phyloP scores from a whole-genome alignment of 2,888 invertebrate genomes.

The Endomychus coccineus region DNA sequence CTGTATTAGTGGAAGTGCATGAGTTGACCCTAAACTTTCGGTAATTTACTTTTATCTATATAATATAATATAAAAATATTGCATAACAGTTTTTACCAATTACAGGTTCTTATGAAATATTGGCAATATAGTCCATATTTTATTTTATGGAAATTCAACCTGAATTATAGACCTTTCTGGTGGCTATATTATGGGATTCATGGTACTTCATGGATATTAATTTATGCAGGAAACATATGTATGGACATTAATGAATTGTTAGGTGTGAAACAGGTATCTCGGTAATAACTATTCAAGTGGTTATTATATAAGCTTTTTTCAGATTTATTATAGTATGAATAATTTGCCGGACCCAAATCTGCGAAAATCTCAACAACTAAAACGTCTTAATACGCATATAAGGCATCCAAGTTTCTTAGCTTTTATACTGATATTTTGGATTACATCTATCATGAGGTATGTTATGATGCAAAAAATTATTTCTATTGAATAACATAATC shows the following conservation, averaged over 20 bases:
- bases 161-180: conserved; percentile 44
- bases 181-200: conserved; percentile 47
- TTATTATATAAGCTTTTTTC: conserved; percentile 12
- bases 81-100: too few relatives aligned
- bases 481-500: conserved; percentile 3
- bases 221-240: conserved; percentile 54
- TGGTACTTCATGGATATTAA: conserved; percentile 49
- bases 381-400: conserved; percentile 50
- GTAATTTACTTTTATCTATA: too few relatives aligned
- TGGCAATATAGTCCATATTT: conserved; percentile 48
- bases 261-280: conserved; percentile 51
- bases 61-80: too few relatives aligned
- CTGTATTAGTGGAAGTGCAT: too few relatives aligned
- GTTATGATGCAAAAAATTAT: neutral
- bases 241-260: conserved; percentile 55
- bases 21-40: too few relatives aligned
- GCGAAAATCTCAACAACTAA: conserved; percentile 49
- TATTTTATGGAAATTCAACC: conserved; percentile 50
- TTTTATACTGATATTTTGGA: conserved; percentile 51
- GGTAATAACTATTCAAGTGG: neutral
- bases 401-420: conserved; percentile 58
- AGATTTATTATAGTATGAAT: conserved; percentile 51
- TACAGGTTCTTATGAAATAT: conserved; percentile 46
- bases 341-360: conserved; percentile 46
- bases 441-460: conserved; percentile 53